Conservation (phyloP, 1,140 invertebrate species). For the Polypedilum vanderplanki region DNA sequence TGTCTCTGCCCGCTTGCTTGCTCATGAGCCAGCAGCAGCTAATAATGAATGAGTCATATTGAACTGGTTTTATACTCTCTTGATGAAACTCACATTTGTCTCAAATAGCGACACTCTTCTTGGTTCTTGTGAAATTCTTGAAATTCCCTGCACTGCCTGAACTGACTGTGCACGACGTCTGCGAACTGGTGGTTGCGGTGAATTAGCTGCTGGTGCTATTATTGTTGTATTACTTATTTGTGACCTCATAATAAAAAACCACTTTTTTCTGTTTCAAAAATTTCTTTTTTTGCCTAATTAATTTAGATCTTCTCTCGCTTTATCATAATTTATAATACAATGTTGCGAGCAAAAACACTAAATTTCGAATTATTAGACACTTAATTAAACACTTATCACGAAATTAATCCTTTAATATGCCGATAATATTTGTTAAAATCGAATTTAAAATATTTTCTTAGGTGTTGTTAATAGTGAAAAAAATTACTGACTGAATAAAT, state of each 20-base stretch:
- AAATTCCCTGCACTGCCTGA: background rate
- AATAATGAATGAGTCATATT: slow-evolving; percentile 6
- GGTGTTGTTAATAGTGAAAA: too few species aligned
- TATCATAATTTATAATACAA: background rate
- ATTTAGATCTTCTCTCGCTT: background rate
- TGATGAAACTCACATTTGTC: background rate
- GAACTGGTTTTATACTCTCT: background rate
- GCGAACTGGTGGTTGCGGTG: background rate
- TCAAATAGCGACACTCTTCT: background rate
- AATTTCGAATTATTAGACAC: background rate
- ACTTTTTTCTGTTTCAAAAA: background rate
- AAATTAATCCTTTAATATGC: background rate
- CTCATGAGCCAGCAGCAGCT: background rate
- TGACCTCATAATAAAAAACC: background rate
- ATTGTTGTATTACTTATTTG: slow-evolving; percentile 14
- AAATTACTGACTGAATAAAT: too few species aligned
- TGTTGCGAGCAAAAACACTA: background rate
- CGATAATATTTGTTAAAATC: too few species aligned
- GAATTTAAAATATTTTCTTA: too few species aligned
- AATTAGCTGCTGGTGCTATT: slow-evolving; percentile 3
- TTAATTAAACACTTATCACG: background rate
- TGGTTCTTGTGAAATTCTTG: background rate
- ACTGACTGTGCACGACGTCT: background rate
- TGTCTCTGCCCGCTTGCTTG: too few species aligned
- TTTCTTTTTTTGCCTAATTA: slow-evolving; percentile 12